Base-by-base conservation (phyloP, 2,113 vertebrate species). In the Oryctolagus cuniculus region DNA sequence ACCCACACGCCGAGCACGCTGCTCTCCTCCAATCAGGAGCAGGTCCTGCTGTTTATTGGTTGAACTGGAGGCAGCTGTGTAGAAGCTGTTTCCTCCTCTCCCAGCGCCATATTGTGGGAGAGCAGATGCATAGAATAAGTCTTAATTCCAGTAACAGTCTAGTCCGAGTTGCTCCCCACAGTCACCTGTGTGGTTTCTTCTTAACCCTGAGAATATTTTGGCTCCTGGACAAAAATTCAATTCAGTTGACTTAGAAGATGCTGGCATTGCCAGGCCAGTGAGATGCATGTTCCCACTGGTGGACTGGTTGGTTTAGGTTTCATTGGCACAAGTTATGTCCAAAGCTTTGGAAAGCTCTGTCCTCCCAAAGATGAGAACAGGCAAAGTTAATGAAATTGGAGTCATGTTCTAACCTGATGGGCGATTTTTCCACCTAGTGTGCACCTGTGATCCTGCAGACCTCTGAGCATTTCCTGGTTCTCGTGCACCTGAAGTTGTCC, bases 191-290 rank as follows among this genome's bases (percentile, higher is more conserved):
- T 66, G 36, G 36, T 85, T 95, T 78, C 63, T 31, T 89, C 63
- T 92, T 95, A 88, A 66, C 22, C 21, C 53, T 90, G 84, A 93
- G 73, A 95, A 92, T 86, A 75, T 86, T 55, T 55, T 88, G n/a
- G 5, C 53, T 9, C 8, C 36, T 93, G 77, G 12, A 75, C 44
- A 44, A 44, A 44, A 44, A 44, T 44, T 44, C 44, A 44, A 44
- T 83, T 96, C 74, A n/a, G 8, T 67, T 92, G 95, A 75, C 51
- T 92, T 88, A 92, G 78, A 95, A 82, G 22, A 11, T 69, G 2
- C 70, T 63, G 49, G 29, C 73, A 12, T 64, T 95, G 21, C 10
- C 44, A 93, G 73, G 12, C 49, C 73, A 67, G 21, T 70, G 27
- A 91, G 55, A 84, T 84, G 72, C 36, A 87, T 72, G 83, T 87